A percentile compares a stretch with the other conserved stretches of the same genome.
phyloP scores from a whole-genome alignment of 2,888 invertebrate species.

The Drosophila paranaensis region DNA sequence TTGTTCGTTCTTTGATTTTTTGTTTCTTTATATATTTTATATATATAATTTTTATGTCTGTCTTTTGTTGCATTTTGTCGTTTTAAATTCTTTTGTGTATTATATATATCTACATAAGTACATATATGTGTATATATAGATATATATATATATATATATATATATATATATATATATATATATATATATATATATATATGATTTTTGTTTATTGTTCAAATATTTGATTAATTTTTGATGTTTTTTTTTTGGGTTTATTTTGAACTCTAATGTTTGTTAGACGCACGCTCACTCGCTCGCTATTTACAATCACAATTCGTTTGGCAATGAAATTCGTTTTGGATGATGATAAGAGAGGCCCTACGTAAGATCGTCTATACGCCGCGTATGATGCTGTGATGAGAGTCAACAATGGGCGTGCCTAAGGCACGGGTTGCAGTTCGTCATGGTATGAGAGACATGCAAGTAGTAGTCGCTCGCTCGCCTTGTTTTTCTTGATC shows the following conservation, averaged over 20 bases:
- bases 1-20: constrained; percentile 32
- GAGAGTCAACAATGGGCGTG: constrained; percentile 22
- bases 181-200: constrained; percentile 4
- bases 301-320: constrained; percentile 33
- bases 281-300: constrained; percentile 61
- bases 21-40: constrained; percentile 15
- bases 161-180: background rate
- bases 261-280: background rate
- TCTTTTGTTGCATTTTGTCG: constrained; percentile 52
- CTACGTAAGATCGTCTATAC: constrained; percentile 7
- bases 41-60: constrained; percentile 34
- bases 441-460: constrained; percentile 32
- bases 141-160: constrained; percentile 4
- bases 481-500: constrained; percentile 7
- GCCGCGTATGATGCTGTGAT: constrained; percentile 28
- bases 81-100: constrained; percentile 50
- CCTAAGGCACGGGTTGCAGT: constrained; percentile 6
- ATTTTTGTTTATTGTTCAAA: constrained; percentile 28
- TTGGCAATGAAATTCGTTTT: constrained; percentile 4
- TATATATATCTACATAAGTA: background rate
- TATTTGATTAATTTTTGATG: constrained; percentile 25
- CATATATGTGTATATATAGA: too few relatives aligned
- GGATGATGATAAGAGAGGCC: constrained; percentile 22
- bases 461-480: constrained; percentile 44
- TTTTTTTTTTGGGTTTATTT: constrained; percentile 4